Percentiles rank a stretch among this genome's conserved stretches.
These are phyloP conservation scores for Trachymyrmex septentrionalis DNA, from an alignment of 1,140 invertebrate genomes.

Conservation along the genomic window DNA sequence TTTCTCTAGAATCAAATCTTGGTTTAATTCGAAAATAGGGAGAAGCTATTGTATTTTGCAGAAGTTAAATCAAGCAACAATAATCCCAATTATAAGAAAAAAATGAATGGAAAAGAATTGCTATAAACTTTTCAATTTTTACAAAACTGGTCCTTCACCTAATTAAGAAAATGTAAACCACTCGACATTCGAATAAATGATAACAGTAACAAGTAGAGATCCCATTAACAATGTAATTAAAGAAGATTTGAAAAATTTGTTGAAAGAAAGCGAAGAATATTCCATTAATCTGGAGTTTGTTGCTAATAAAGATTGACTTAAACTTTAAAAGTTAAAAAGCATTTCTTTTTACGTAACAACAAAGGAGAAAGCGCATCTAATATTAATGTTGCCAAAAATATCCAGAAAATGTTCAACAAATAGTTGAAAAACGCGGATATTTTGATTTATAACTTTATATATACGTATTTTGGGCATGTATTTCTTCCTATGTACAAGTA, in stretches of 20 bases:
- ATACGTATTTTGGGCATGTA: slow-evolving; percentile 7
- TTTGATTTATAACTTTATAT: slow-evolving; percentile 18
- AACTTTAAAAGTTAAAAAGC: background rate
- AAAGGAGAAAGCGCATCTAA: background rate
- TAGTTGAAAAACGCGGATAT: background rate
- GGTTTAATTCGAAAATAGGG: background rate
- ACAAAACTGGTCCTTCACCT: background rate
- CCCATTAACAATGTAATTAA: no score
- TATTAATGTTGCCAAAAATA: background rate
- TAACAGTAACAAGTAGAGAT: no score
- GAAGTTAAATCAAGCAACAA: background rate
- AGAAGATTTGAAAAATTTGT: background rate
- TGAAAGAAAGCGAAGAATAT: background rate
- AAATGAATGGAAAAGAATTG: background rate
- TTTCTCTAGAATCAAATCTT: background rate
- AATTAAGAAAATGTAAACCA: background rate
- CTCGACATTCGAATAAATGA: background rate
- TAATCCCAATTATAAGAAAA: background rate
- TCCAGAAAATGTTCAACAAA: background rate
- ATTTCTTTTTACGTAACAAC: background rate
- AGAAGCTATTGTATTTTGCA: background rate
- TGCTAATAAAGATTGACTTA: background rate
- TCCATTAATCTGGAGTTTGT: background rate
- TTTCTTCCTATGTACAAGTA: slow-evolving; percentile 20
- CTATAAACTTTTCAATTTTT: background rate